Evolutionary conservation across 2,113 vertebrate species (phyloP).

Genomic region (Oncorhynchus tshawytscha): DNA sequence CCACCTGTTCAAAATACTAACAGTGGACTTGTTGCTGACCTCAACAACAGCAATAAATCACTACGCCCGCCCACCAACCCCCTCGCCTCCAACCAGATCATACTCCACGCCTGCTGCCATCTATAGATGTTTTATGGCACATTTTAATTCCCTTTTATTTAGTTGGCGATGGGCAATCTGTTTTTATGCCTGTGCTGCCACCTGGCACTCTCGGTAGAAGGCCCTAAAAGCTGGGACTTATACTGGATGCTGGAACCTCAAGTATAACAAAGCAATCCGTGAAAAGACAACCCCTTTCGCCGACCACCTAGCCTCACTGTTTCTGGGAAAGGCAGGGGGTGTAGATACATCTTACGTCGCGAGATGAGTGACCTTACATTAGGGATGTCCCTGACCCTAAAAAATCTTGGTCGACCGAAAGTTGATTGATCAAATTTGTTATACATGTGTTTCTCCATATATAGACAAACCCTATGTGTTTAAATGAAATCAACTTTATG

Average conservation of each 20-base stretch:
- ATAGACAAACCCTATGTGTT: no score
- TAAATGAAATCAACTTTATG: no score
- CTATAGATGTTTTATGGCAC: constrained; percentile 47
- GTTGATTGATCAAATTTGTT: no score
- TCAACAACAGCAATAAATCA: constrained; percentile 68
- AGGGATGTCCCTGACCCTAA: background rate
- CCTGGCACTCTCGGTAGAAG: background rate
- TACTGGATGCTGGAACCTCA: constrained; percentile 12
- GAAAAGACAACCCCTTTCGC: background rate
- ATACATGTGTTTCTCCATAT: no score
- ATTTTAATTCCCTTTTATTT: constrained; percentile 29
- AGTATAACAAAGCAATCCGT: background rate
- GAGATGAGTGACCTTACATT: constrained; percentile 9
- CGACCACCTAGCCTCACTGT: background rate
- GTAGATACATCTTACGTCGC: constrained; percentile 17
- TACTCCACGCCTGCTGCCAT: constrained; percentile 33
- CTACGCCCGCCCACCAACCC: constrained; percentile 30
- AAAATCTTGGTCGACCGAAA: no score
- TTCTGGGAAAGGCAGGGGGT: background rate
- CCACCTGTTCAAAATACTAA: constrained; percentile 77
- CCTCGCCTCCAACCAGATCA: constrained; percentile 23
- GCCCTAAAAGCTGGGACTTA: constrained; percentile 11
- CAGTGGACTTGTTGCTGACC: constrained; percentile 76
- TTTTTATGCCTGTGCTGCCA: constrained; percentile 12
- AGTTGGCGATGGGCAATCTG: background rate